Base-by-base conservation (phyloP, 2,888 invertebrate species). In the Keiferia lycopersicella region DNA sequence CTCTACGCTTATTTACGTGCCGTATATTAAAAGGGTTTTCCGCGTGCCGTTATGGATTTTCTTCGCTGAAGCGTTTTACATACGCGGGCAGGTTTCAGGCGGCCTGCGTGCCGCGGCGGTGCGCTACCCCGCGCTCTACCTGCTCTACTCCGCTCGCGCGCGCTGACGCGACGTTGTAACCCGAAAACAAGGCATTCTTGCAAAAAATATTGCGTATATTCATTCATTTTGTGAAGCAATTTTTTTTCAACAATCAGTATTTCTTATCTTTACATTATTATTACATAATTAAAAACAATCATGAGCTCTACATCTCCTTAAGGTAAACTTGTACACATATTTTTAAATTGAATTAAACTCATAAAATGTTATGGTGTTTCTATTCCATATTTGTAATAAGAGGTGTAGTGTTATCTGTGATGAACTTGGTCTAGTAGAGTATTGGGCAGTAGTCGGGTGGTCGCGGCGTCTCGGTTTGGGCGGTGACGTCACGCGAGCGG, bases 11-110 rank as follows among this genome's bases (percentile, higher is more conserved):
- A 90, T 91, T 91, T 89, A 91, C 89, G 90, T 90, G 86, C 82
- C 90, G 88, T 89, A 91, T 90, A 91, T 91, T 90, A 89, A 91
- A 91, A 91, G 91, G 91, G 91, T 90, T 91, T 91, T 91, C 90
- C 90, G 88, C 90, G 88, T 84, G 81, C 86, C 87, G 87, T 88
- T 91, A 91, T 91, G 87, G 91, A 90, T 90, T 90, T 91, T 88
- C 90, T 84, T 76, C 70, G 73, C 78, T 77, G 83, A 76, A 74
- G 70, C 79, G 82, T 78, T 88, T 88, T 88, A 88, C 87, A 88
- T 87, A 87, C 87, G 83, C 63, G 62, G 16, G 45, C 45, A 66
- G 69, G 64, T 60, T 63, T 53, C 53, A 53, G 65, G 68, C 62
- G 62, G 34, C 60, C 62, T 53, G 63, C 26, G 59, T 64, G 62